These are phyloP conservation scores for Neuroterus valhalla DNA, from an alignment of 1,140 invertebrate species.

Conservation along the genomic window DNA sequence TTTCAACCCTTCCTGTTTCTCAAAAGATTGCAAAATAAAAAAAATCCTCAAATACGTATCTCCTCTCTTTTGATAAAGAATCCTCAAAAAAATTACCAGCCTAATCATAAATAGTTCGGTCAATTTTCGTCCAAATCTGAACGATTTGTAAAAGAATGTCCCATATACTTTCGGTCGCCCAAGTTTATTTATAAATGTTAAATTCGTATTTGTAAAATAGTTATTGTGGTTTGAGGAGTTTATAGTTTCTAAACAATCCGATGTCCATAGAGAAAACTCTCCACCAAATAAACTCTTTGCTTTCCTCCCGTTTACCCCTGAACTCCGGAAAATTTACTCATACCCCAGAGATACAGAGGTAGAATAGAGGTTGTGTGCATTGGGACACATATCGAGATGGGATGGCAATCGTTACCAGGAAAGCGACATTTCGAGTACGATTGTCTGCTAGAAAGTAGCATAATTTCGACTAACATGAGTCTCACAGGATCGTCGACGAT, in stretches of 20 bases:
- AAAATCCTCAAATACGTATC: too few relatives aligned
- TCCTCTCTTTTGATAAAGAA: too few relatives aligned
- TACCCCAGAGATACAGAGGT: slow-evolving; percentile 30
- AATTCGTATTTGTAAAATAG: too few relatives aligned
- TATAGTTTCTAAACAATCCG: background rate
- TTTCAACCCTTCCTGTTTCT: too few relatives aligned
- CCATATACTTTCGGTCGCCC: too few relatives aligned
- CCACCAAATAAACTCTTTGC: slow-evolving; percentile 14
- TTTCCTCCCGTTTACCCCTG: slow-evolving; percentile 37
- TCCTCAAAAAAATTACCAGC: too few relatives aligned
- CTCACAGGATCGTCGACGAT: slow-evolving; percentile 45
- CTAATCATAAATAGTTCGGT: too few relatives aligned
- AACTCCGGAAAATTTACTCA: slow-evolving; percentile 15
- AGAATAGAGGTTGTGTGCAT: slow-evolving; percentile 26
- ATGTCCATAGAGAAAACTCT: slow-evolving; percentile 21
- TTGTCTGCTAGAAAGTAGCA: slow-evolving; percentile 45
- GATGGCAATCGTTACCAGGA: slow-evolving; percentile 38
- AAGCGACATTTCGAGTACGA: slow-evolving; percentile 41
- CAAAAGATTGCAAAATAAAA: too few relatives aligned
- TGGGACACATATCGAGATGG: background rate
- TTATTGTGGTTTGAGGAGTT: background rate
- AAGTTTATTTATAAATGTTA: too few relatives aligned
- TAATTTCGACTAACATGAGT: slow-evolving; percentile 50
- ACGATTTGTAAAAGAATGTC: too few relatives aligned
- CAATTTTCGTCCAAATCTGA: too few relatives aligned